A percentile compares a stretch with the other conserved stretches of the same genome.
These are phyloP conservation scores for Engraulis encrasicolus DNA, from an alignment of 2,113 vertebrate species.

Conservation along the genomic window DNA sequence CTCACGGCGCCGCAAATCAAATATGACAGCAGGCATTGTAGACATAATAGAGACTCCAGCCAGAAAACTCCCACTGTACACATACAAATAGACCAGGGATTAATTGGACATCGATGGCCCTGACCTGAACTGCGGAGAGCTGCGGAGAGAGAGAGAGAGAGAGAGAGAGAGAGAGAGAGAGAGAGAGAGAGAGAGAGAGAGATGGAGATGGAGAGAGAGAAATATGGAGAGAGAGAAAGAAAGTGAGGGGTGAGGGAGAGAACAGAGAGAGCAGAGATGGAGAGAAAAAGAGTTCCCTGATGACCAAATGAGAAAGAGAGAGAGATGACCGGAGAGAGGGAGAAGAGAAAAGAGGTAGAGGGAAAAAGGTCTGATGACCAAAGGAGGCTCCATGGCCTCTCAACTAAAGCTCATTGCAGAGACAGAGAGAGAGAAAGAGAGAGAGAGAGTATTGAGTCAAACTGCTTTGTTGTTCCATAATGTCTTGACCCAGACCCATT, in stretches of 20 bases:
- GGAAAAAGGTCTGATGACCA: neutral
- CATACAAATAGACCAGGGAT: conserved; percentile 58
- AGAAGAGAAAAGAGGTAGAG: no score
- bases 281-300: no score
- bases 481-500: neutral
- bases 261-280: no score
- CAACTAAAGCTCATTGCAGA: neutral
- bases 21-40: conserved; percentile 65
- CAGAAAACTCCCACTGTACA: conserved; percentile 52
- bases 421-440: no score
- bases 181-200: no score
- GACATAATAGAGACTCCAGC: conserved; percentile 58
- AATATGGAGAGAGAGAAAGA: no score
- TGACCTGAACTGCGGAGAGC: conserved; percentile 51
- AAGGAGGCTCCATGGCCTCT: neutral
- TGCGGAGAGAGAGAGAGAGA: conserved; percentile 34
- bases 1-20: conserved; percentile 61
- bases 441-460: neutral
- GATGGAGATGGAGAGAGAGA: no score
- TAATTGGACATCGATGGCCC: conserved; percentile 56
- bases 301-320: conserved; percentile 43
- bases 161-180: neutral
- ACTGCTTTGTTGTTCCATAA: neutral
- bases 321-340: neutral
- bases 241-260: no score